phyloP scores from a whole-genome alignment of 2,113 vertebrate genomes.

The Xiphophorus maculatus region DNA sequence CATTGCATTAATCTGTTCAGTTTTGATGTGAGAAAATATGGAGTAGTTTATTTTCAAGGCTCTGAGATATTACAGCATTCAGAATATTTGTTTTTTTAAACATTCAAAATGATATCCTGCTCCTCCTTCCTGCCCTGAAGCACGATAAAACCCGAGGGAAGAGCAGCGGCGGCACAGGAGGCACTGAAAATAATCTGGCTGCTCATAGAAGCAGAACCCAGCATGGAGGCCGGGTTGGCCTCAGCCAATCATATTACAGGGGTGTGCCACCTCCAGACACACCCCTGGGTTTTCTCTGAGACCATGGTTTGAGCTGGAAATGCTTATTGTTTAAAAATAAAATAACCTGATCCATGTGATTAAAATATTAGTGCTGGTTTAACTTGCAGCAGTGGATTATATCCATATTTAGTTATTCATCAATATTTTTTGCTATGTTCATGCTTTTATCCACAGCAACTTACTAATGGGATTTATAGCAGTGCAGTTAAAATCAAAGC shows the following conservation, averaged over 20 bases:
- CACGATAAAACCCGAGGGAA: not conserved
- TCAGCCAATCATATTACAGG: not conserved
- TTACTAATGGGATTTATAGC: too few species aligned
- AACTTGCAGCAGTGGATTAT: not conserved
- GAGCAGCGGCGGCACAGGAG: not conserved
- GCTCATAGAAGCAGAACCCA: not conserved
- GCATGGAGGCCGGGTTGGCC: not conserved
- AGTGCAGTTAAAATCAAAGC: too few species aligned
- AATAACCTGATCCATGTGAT: not conserved
- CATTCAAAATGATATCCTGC: not conserved
- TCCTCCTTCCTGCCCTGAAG: not conserved
- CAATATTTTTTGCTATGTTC: too few species aligned
- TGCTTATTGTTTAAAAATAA: not conserved
- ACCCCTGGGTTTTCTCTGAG: not conserved
- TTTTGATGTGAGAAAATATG: not conserved
- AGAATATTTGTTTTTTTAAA: not conserved
- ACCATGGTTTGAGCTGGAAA: not conserved
- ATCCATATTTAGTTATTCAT: too few species aligned
- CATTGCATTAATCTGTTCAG: not conserved
- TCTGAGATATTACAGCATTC: too few species aligned
- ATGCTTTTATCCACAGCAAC: too few species aligned
- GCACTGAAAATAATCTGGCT: not conserved
- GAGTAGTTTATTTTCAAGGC: too few species aligned
- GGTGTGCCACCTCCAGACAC: not conserved
- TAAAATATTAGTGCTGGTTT: not conserved